phyloP scores from a whole-genome alignment of 2,797 vertebrate species.

The Ara ararauna region DNA sequence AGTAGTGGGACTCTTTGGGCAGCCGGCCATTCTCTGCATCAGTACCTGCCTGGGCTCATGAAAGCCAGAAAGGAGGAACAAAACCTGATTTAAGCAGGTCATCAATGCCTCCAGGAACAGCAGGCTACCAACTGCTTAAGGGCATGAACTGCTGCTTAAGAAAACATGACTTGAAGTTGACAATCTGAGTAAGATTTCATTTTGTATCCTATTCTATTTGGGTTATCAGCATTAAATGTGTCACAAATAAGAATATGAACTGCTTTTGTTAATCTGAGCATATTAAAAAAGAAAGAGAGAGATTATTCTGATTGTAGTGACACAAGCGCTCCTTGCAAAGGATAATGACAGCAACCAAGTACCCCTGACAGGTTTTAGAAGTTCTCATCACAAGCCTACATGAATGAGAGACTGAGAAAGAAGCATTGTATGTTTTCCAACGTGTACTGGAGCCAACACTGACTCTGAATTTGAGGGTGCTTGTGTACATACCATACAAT shows the following conservation, averaged over 20 bases:
- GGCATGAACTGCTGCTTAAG: not conserved
- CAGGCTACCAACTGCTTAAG: not conserved
- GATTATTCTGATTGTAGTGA: not conserved
- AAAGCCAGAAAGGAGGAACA: not conserved
- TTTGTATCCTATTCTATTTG: not conserved
- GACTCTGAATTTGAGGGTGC: not conserved
- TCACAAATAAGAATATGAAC: not conserved
- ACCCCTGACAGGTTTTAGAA: not conserved
- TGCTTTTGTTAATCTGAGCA: not conserved
- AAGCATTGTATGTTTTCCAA: fast-evolving
- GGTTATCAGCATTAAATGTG: not conserved
- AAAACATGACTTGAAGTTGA: not conserved
- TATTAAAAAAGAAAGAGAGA: not conserved
- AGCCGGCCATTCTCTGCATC: not conserved
- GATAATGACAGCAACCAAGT: not conserved
- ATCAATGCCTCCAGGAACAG: not conserved
- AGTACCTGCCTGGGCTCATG: not conserved
- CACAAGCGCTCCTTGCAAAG: not conserved
- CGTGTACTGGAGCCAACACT: not conserved
- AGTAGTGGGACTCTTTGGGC: not conserved
- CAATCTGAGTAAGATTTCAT: not conserved
- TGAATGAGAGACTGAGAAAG: not conserved
- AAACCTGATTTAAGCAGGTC: not conserved
- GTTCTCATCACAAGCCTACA: not conserved
- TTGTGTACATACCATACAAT: fast-evolving